phyloP scores from a whole-genome alignment of 37 sponge, comb jelly and placozoan genomes.

The Halichondria panicea region DNA sequence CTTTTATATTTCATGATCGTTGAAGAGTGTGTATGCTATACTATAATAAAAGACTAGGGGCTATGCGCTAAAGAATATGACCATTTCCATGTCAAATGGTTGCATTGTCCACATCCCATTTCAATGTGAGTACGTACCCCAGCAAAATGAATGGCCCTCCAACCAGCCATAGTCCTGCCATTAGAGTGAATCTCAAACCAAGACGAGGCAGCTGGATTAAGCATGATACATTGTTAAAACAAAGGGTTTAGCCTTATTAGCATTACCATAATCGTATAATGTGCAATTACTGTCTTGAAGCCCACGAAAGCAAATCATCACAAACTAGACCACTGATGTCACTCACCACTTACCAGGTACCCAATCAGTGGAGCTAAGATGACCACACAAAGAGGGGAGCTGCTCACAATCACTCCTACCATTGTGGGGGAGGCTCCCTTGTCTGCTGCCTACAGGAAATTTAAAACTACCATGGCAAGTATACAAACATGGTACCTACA shows the following conservation, averaged over 20 bases:
- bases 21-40: background rate
- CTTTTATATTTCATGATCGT: background rate
- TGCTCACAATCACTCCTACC: constrained; percentile 39
- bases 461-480: background rate
- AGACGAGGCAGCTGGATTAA: constrained; percentile 29
- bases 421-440: constrained; percentile 18
- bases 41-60: too few relatives aligned
- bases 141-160: constrained; percentile 32
- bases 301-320: background rate
- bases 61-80: background rate
- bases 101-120: too few relatives aligned
- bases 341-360: constrained; percentile 33
- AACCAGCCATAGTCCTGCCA: constrained; percentile 25
- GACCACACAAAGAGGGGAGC: constrained; percentile 57
- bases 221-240: background rate
- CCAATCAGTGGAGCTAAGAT: constrained; percentile 45
- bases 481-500: background rate
- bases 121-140: constrained; percentile 23
- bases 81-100: background rate
- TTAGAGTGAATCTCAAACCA: constrained; percentile 38
- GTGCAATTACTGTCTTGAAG: background rate
- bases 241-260: background rate
- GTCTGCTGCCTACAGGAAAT: constrained; percentile 27
- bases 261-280: background rate
- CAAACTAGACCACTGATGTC: too few relatives aligned